phyloP scores from a whole-genome alignment of 2,797 vertebrate genomes.

The Masticophis lateralis region DNA sequence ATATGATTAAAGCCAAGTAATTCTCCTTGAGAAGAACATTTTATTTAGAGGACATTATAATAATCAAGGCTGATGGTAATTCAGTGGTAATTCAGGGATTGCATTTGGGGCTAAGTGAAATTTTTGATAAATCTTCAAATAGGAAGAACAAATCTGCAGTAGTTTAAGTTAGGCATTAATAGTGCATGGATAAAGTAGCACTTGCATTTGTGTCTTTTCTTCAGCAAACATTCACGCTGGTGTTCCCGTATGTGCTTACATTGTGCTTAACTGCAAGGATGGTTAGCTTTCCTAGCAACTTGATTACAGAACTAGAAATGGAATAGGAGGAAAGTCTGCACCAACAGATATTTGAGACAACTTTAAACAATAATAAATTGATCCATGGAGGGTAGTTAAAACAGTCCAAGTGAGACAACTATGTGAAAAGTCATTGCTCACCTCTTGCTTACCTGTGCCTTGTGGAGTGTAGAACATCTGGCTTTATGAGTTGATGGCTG shows the following conservation, averaged over 20 bases:
- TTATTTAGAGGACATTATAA: neutral
- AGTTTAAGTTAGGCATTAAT: neutral
- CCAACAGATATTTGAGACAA: neutral
- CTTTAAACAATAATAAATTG: neutral
- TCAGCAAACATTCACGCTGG: neutral
- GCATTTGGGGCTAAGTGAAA: neutral
- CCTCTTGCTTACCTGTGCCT: neutral
- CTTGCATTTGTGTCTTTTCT: neutral
- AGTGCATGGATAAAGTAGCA: neutral
- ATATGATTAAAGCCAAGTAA: neutral
- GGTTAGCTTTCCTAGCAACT: neutral
- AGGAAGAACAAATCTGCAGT: neutral
- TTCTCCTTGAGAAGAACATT: neutral
- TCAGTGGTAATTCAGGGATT: neutral
- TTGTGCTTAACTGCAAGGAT: neutral
- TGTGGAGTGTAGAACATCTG: neutral
- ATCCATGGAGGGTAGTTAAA: neutral
- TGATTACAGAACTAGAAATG: constrained; percentile 11
- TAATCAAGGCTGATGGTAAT: neutral
- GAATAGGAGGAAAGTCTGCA: neutral
- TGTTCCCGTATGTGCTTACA: neutral
- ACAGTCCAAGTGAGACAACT: neutral
- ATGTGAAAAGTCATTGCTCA: neutral
- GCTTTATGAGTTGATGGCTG: neutral
- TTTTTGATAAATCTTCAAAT: neutral